These are phyloP conservation scores for Xenops minutus DNA, from an alignment of 2,797 vertebrate genomes.

Conservation along the genomic window DNA sequence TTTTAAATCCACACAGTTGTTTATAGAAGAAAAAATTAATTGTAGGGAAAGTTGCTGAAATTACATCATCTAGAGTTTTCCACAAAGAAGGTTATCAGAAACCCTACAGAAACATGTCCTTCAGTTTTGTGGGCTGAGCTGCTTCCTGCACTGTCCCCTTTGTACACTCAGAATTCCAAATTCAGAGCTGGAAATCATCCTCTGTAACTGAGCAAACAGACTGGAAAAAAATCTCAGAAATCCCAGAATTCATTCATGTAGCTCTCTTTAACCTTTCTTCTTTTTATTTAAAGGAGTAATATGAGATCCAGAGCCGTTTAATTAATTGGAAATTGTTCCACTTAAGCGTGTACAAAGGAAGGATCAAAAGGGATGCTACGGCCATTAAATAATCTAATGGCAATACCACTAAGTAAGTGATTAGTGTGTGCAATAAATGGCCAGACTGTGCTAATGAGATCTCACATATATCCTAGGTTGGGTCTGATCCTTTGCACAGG, in stretches of 20 bases:
- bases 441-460: constrained; percentile 36
- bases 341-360: neutral
- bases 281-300: constrained; percentile 1
- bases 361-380: constrained; percentile 4
- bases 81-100: neutral
- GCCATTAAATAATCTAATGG: constrained; percentile 43
- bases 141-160: neutral
- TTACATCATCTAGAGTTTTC: neutral
- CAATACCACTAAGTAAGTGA: constrained; percentile 42
- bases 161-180: neutral
- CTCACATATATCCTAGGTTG: neutral
- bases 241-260: neutral
- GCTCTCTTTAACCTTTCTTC: neutral
- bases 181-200: neutral
- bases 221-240: neutral
- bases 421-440: constrained; percentile 30
- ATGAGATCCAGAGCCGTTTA: constrained; percentile 23
- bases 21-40: neutral
- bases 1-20: neutral
- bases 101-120: neutral
- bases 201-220: neutral
- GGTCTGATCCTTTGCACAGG: neutral
- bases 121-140: neutral
- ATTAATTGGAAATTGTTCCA: constrained; percentile 38
- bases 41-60: neutral